phyloP scores from a whole-genome alignment of 2,113 vertebrate genomes.

The Sinocyclocheilus rhinocerous region DNA sequence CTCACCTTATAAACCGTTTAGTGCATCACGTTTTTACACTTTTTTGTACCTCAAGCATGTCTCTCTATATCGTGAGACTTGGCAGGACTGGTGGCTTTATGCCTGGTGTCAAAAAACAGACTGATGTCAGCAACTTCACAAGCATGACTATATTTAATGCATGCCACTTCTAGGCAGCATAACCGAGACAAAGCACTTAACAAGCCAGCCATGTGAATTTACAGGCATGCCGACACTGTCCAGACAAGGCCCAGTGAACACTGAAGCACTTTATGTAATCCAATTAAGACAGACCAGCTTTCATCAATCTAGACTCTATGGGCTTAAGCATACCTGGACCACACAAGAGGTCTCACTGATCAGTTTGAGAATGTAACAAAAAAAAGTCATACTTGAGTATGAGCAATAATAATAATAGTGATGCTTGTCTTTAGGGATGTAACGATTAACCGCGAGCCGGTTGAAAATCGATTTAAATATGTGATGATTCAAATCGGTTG shows the following conservation, averaged over 20 bases:
- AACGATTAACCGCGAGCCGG: too few relatives aligned
- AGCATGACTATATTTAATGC: slow-evolving; percentile 27
- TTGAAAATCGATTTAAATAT: too few relatives aligned
- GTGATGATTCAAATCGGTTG: too few relatives aligned
- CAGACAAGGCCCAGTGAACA: not conserved
- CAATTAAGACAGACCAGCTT: not conserved
- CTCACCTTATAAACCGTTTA: not conserved
- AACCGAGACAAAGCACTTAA: not conserved
- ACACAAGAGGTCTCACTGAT: not conserved
- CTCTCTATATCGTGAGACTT: not conserved
- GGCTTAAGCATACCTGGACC: not conserved
- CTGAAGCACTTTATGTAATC: slow-evolving; percentile 1
- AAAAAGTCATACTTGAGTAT: too few relatives aligned
- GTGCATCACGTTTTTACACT: too few relatives aligned
- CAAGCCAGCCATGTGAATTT: not conserved
- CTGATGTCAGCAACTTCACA: slow-evolving; percentile 17
- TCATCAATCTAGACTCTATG: not conserved
- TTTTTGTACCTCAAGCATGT: not conserved
- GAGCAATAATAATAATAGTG: too few relatives aligned
- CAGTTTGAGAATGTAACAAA: not conserved
- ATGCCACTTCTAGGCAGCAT: not conserved
- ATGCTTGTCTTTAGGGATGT: too few relatives aligned
- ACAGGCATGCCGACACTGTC: slow-evolving; percentile 1
- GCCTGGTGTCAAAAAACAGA: not conserved
- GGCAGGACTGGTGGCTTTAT: not conserved